A percentile compares a stretch with the other conserved stretches of the same genome.
These are phyloP conservation scores for Mythimna impura DNA, from an alignment of 2,888 invertebrate species.

Conservation along the genomic window DNA sequence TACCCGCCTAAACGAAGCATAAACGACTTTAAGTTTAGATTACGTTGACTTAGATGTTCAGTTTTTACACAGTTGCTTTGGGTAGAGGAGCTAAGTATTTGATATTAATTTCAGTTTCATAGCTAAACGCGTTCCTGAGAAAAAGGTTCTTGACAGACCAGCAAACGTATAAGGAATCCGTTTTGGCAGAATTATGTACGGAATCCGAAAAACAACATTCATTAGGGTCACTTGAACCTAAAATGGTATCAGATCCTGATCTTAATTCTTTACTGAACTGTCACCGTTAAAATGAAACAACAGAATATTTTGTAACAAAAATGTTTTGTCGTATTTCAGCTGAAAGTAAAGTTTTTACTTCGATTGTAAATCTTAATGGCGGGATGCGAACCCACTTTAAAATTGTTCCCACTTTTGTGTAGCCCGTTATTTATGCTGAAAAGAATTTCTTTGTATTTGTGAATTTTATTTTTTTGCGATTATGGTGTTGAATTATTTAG, in stretches of 20 bases:
- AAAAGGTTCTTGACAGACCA: too few relatives aligned
- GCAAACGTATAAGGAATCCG: too few relatives aligned
- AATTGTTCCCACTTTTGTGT: slow-evolving; percentile 36
- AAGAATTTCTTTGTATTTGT: slow-evolving; percentile 25
- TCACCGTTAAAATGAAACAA: slow-evolving; percentile 12
- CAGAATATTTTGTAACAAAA: slow-evolving; percentile 20
- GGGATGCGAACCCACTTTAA: slow-evolving; percentile 32
- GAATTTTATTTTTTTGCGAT: background rate
- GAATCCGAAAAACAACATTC: background rate
- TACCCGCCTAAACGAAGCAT: too few relatives aligned
- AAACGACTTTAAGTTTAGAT: too few relatives aligned
- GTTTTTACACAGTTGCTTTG: too few relatives aligned
- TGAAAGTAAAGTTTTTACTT: slow-evolving; percentile 46
- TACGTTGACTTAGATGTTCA: too few relatives aligned
- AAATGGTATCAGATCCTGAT: background rate
- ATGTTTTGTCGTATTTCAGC: slow-evolving; percentile 42
- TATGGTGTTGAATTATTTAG: too few relatives aligned
- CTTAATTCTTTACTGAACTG: background rate
- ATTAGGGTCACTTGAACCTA: too few relatives aligned
- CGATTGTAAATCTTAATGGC: slow-evolving; percentile 57
- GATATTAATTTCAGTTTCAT: too few relatives aligned
- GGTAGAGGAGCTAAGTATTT: too few relatives aligned
- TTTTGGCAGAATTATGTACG: too few relatives aligned
- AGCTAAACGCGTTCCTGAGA: too few relatives aligned
- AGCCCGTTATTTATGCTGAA: slow-evolving; percentile 48